Evolutionary conservation across 1,140 invertebrate species (phyloP).

Genomic region (Tetranychus cinnabarinus): DNA sequence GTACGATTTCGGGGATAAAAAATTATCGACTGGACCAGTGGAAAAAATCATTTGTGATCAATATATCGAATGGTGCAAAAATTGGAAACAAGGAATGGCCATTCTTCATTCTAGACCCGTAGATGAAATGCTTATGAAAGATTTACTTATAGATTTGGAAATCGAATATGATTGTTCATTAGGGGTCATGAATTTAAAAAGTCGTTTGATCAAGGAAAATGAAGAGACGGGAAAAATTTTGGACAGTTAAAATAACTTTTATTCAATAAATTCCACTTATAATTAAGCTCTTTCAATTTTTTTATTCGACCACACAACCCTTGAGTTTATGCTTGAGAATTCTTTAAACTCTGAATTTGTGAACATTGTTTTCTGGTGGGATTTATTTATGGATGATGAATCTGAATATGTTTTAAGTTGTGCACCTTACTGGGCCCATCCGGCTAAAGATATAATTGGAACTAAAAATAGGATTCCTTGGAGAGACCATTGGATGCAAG

Average conservation of each 20-base stretch:
- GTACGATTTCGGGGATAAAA: not conserved
- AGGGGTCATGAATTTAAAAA: too few species aligned
- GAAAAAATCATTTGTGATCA: not conserved
- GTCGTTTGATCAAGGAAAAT: too few species aligned
- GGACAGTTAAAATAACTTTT: too few species aligned
- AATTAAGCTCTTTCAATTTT: too few species aligned
- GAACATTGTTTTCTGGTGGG: slow-evolving; percentile 86
- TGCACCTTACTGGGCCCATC: slow-evolving; percentile 71
- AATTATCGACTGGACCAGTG: not conserved
- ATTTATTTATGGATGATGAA: slow-evolving; percentile 64
- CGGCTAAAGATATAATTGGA: slow-evolving; percentile 26
- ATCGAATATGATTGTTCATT: too few species aligned
- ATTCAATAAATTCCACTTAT: too few species aligned
- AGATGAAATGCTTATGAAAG: too few species aligned
- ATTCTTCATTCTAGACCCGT: too few species aligned
- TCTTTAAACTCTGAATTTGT: not conserved
- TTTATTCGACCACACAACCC: slow-evolving; percentile 10
- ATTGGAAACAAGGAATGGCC: slow-evolving; percentile 1
- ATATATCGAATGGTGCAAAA: not conserved
- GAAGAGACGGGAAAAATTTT: too few species aligned
- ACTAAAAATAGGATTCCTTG: slow-evolving; percentile 28
- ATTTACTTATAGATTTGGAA: too few species aligned
- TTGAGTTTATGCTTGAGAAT: not conserved
- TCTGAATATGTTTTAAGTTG: slow-evolving; percentile 53
- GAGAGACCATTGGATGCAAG: slow-evolving; percentile 96